Percentiles rank a stretch among this genome's conserved stretches.
Conservation (phyloP, 2,113 vertebrate species). For the Lipotes vexillifer region DNA sequence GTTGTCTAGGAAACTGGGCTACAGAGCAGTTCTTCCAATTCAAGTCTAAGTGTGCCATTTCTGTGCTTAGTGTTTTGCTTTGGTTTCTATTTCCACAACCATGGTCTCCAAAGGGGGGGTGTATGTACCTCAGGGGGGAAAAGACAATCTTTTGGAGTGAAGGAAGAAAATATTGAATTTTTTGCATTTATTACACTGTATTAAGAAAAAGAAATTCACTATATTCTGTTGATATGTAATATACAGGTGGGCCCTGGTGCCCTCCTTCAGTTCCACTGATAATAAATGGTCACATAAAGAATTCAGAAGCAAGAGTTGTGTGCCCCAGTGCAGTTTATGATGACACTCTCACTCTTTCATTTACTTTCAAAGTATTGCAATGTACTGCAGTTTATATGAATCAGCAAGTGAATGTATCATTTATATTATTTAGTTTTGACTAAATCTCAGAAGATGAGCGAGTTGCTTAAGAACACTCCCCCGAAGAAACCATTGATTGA, state of each 20-base stretch:
- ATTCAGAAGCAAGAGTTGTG: not conserved
- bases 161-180: not conserved
- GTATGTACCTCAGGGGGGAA: accelerated
- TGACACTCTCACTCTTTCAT: not conserved
- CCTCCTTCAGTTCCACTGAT: not conserved
- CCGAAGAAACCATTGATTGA: not conserved
- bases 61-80: not conserved
- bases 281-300: not conserved
- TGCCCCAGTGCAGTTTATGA: not conserved
- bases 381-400: not conserved
- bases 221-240: not conserved
- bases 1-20: not conserved
- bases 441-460: not conserved
- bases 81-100: not conserved
- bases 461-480: not conserved
- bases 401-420: not conserved
- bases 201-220: not conserved
- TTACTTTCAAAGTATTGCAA: not conserved
- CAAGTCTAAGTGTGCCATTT: not conserved
- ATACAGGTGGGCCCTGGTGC: no score
- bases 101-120: not conserved
- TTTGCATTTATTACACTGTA: not conserved
- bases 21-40: not conserved
- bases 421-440: not conserved
- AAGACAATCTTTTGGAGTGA: not conserved